Percentiles rank a stretch among this genome's conserved stretches.
Conservation (phyloP, 2,113 vertebrate species). For the Etheostoma spectabile region DNA sequence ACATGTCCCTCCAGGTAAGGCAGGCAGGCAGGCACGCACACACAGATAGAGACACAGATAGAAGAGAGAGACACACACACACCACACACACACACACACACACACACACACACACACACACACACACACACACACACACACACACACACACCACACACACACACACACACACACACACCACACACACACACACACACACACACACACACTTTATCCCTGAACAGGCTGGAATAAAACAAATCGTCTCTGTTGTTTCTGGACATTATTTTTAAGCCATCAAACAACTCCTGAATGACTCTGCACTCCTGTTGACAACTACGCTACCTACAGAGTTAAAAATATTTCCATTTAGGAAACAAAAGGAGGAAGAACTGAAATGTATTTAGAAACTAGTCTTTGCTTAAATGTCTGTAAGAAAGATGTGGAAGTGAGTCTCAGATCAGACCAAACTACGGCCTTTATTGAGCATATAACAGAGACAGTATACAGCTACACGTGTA, state of each 20-base stretch:
- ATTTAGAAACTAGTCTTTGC: background rate
- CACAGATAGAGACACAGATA: no score
- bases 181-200: no score
- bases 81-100: no score
- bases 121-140: no score
- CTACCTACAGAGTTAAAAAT: background rate
- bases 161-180: no score
- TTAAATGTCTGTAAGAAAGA: background rate
- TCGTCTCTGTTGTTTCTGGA: background rate
- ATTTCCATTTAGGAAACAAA: no score
- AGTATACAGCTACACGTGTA: no score
- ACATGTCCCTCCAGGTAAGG: no score
- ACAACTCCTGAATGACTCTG: background rate
- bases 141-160: background rate
- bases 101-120: background rate
- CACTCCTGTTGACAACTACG: background rate
- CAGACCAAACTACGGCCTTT: slow-evolving; percentile 55
- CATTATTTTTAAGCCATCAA: background rate
- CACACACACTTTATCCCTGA: background rate
- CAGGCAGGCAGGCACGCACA: no score
- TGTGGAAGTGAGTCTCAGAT: background rate
- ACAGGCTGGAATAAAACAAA: background rate
- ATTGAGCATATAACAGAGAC: no score
- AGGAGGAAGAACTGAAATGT: background rate
- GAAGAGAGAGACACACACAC: no score